Percentiles rank a stretch among this genome's conserved stretches.
Conservation (phyloP, 2,113 vertebrate genomes). For the Gila orcuttii region DNA sequence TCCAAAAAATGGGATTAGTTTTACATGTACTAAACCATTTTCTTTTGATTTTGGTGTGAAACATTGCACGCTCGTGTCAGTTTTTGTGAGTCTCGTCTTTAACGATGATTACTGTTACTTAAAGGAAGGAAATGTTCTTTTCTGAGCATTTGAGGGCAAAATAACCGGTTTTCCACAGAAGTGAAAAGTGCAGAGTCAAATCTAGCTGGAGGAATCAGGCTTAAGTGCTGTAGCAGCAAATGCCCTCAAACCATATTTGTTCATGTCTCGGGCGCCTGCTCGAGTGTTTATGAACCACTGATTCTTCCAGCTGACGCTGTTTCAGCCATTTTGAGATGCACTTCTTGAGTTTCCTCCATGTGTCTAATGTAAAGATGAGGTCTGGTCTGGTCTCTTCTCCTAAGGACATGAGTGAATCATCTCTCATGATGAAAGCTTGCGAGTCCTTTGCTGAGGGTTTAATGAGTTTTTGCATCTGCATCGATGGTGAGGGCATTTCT, state of each 20-base stretch:
- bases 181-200: not conserved
- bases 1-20: not conserved
- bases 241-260: not conserved
- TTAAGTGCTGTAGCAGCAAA: not conserved
- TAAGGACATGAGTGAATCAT: not conserved
- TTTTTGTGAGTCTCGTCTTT: not conserved
- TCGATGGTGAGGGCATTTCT: not conserved
- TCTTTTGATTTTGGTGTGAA: not conserved
- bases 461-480: not conserved
- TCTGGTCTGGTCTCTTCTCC: not conserved
- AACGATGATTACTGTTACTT: not conserved
- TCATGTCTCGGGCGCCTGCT: not conserved
- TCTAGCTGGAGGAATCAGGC: not conserved
- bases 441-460: not conserved
- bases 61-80: not conserved
- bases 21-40: not conserved
- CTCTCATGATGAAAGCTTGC: not conserved
- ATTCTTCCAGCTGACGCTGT: not conserved
- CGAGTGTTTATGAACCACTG: not conserved
- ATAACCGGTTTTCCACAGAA: not conserved
- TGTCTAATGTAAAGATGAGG: constrained; percentile 6
- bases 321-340: not conserved
- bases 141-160: not conserved
- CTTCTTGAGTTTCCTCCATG: not conserved
- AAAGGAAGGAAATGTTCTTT: constrained; percentile 11